phyloP scores from a whole-genome alignment of 2,113 vertebrate species.

The Struthio camelus region DNA sequence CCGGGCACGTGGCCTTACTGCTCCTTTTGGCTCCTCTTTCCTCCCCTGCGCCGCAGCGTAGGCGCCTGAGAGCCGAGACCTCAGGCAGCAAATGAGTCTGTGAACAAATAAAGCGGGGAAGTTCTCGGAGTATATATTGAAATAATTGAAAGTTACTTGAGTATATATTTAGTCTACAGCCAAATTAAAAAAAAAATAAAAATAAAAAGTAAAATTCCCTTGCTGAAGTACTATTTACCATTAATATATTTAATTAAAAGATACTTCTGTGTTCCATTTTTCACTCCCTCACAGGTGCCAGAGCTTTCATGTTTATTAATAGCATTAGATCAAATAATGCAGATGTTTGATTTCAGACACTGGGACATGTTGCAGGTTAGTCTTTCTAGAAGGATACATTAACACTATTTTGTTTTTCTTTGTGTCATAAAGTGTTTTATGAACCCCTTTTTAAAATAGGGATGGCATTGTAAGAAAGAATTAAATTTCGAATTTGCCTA shows the following conservation, averaged over 20 bases:
- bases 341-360: conserved; percentile 55
- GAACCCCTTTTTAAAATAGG: conserved; percentile 28
- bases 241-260: conserved; percentile 67
- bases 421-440: neutral
- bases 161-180: conserved; percentile 29
- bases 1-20: accelerated
- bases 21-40: neutral
- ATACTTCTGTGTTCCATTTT: conserved; percentile 59
- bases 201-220: conserved; percentile 34
- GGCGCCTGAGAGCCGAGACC: neutral
- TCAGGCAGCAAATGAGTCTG: neutral
- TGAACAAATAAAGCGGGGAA: conserved; percentile 21
- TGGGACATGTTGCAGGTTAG: conserved; percentile 8
- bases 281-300: conserved; percentile 62
- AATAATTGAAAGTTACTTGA: conserved; percentile 42
- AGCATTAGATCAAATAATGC: conserved; percentile 51
- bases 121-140: neutral
- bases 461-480: neutral
- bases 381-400: conserved; percentile 36
- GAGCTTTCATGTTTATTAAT: conserved; percentile 54
- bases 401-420: neutral
- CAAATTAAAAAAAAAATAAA: conserved; percentile 8
- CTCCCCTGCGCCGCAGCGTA: accelerated
- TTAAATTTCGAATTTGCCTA: neutral
- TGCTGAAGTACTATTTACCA: conserved; percentile 29